A percentile compares a stretch with the other conserved stretches of the same genome.
Evolutionary conservation across 1,140 invertebrate species (phyloP).

Genomic region (Rhynchophorus ferrugineus): DNA sequence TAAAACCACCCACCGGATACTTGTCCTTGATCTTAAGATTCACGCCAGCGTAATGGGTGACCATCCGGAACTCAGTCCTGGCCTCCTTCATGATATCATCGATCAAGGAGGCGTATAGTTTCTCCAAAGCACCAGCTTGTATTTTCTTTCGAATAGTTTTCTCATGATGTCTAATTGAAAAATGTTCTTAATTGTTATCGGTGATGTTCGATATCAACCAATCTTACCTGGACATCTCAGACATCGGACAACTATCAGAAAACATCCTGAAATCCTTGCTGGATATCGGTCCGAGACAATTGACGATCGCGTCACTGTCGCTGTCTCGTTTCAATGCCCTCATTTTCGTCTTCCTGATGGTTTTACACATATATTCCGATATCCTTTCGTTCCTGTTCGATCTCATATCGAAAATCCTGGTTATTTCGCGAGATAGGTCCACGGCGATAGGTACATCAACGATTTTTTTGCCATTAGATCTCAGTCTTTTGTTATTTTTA

Average conservation of each 20-base stretch:
- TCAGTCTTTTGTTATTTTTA: not conserved
- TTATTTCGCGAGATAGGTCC: conserved; percentile 17
- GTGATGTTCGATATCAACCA: not conserved
- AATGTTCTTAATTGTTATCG: no score
- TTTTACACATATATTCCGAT: conserved; percentile 22
- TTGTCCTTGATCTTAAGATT: conserved; percentile 19
- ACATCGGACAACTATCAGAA: conserved; percentile 20
- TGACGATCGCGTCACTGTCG: not conserved
- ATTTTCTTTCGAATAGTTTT: conserved; percentile 26
- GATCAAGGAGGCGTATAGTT: conserved; percentile 18
- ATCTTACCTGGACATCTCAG: conserved; percentile 27
- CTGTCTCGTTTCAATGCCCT: not conserved
- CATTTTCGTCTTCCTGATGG: conserved; percentile 20
- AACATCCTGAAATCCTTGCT: conserved; percentile 18
- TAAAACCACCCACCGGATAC: conserved; percentile 14
- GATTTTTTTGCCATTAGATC: not conserved
- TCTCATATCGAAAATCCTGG: conserved; percentile 12
- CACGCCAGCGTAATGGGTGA: conserved; percentile 24
- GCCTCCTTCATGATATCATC: conserved; percentile 26
- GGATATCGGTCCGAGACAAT: not conserved
- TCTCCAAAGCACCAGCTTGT: conserved; percentile 16
- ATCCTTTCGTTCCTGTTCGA: conserved; percentile 10
- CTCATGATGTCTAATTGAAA: conserved; percentile 22
- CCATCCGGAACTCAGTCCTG: conserved; percentile 19
- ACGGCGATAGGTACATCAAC: conserved; percentile 6